These are phyloP conservation scores for Drosophila robusta DNA, from an alignment of 2,888 invertebrate genomes.

Conservation along the genomic window DNA sequence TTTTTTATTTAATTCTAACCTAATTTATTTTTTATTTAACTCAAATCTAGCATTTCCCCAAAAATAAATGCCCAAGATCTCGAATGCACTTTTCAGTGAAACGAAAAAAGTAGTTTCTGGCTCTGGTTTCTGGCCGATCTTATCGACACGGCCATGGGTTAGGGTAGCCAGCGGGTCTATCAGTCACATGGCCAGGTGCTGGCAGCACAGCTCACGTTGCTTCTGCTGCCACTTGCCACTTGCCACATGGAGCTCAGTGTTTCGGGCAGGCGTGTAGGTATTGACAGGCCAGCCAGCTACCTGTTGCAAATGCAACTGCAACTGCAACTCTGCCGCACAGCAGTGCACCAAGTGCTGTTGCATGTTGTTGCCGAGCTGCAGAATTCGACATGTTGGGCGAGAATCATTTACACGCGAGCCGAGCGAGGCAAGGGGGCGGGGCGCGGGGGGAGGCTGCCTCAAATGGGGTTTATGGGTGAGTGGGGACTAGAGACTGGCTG, in stretches of 20 bases:
- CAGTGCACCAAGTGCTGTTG: conserved; percentile 49
- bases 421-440: conserved; percentile 3
- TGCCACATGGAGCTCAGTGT: conserved; percentile 59
- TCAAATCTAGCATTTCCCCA: no score
- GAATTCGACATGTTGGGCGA: conserved; percentile 68
- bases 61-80: neutral
- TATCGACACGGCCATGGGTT: conserved; percentile 5
- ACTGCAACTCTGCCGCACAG: conserved; percentile 41
- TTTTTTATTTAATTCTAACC: no score
- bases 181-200: conserved; percentile 36
- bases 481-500: neutral
- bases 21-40: no score
- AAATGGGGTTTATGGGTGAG: conserved; percentile 11
- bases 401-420: conserved; percentile 79
- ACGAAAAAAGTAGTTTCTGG: neutral
- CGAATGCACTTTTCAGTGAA: neutral
- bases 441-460: neutral
- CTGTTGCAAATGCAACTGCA: conserved; percentile 61
- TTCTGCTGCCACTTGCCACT: conserved; percentile 46
- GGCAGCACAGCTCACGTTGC: conserved; percentile 22
- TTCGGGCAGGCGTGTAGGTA: conserved; percentile 76
- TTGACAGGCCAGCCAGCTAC: conserved; percentile 72
- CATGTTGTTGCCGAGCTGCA: conserved; percentile 22
- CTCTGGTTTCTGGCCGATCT: conserved; percentile 17
- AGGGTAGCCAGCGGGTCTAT: conserved; percentile 49